phyloP scores from a whole-genome alignment of 2,113 vertebrate genomes.

The Clarias gariepinus region DNA sequence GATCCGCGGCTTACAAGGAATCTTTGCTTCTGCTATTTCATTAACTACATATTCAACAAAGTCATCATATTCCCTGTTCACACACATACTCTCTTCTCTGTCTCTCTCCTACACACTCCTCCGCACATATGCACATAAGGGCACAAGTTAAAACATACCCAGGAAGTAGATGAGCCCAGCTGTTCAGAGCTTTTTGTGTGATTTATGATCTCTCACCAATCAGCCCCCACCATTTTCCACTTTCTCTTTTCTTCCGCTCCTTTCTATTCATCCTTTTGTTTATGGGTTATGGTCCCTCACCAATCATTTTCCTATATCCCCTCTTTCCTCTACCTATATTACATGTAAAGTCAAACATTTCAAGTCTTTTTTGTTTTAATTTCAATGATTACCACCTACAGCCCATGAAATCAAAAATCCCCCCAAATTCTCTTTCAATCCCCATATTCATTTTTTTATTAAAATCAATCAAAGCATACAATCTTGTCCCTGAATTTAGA shows the following conservation, averaged over 20 bases:
- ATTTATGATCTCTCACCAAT: conserved; percentile 2
- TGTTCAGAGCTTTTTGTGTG: not conserved
- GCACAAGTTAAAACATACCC: not conserved
- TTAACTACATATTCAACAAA: conserved; percentile 28
- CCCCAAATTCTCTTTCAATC: too few relatives aligned
- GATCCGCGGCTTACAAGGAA: conserved; percentile 7
- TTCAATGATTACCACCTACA: too few relatives aligned
- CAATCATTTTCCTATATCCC: not conserved
- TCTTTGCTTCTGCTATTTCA: not conserved
- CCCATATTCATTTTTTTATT: too few relatives aligned
- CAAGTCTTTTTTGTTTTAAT: too few relatives aligned
- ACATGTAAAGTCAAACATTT: too few relatives aligned
- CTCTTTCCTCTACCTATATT: not conserved
- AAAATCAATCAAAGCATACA: too few relatives aligned
- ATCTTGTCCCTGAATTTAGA: too few relatives aligned
- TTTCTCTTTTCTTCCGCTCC: conserved; percentile 6
- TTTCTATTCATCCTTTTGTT: conserved; percentile 3
- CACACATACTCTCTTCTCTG: not conserved
- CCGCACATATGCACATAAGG: not conserved
- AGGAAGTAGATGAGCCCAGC: conserved; percentile 17
- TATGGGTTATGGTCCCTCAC: not conserved
- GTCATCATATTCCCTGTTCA: not conserved
- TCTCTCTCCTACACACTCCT: not conserved
- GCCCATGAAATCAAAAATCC: too few relatives aligned
- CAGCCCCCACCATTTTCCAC: not conserved